Evolutionary conservation across 2,888 invertebrate genomes (phyloP), one percentile per base, ranked within the genome.

Genomic region (Dimorphilus gyrociliatus): DNA sequence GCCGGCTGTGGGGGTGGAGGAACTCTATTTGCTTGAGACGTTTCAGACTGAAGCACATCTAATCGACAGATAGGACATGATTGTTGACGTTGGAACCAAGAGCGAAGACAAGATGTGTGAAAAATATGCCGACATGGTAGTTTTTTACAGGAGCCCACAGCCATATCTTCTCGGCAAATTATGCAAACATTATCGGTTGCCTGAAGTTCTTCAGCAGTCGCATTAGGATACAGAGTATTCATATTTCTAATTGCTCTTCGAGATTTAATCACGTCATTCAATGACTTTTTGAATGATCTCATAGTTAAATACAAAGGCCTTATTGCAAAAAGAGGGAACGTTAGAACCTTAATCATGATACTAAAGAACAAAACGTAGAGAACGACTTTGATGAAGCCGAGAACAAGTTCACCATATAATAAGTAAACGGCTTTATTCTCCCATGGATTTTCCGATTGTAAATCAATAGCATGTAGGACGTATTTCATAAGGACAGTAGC

Each of bases 51-150:
- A 19, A 76, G 57, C 30, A 76, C 86, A 65, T 94, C 90, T 41
- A 90, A 70, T 10, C 92, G 74, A 60, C 97, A 99, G 3, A 97
- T 99, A 1, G 97, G 97, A 57, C 97, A 99, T 3, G 97, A 97
- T 67, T 99, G 97, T 61, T 99, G 97, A 6, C 97, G 74, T 67
- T 97, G 97, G 68, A 99, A 99, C 97, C 97, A 99, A 23, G 90
- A 86, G 28, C 94, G 75, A 32, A 97, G 70, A 64, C 97, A 97
- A 32, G 82, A 80, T 26, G 90, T 82, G 66, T 99, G 97, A 70
- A 99, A 97, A 52, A 99, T 94, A 64, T 99, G 97, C 61, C 88
- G 88, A 67, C 97, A 99, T 1, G 97, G 94, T 41, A 99, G 66
- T 58, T 92, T 94, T 66, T 99, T 97, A 23, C 90, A 54, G 14